These are phyloP conservation scores for Neomicropteryx cornuta DNA, from an alignment of 1,140 invertebrate genomes.

Conservation along the genomic window DNA sequence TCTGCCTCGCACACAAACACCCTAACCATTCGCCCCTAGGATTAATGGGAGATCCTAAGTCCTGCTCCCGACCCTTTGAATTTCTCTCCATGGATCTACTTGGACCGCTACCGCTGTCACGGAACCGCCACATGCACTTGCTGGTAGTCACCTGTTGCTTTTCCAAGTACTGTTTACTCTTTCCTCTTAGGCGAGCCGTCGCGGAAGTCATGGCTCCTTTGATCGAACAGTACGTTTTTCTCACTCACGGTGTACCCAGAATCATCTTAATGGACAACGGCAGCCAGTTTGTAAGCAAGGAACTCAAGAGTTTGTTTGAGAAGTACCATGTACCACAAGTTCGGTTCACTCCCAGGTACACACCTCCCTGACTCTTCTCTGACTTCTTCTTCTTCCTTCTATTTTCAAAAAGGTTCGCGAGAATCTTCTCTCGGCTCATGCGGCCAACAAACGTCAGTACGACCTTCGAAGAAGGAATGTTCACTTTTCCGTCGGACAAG, in stretches of 20 bases:
- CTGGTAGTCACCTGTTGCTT: slow-evolving; percentile 28
- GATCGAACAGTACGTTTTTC: slow-evolving; percentile 18
- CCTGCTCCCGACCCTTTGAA: slow-evolving; percentile 19
- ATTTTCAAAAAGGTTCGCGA: not conserved
- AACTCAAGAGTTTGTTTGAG: slow-evolving; percentile 4
- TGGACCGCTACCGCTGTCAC: slow-evolving; percentile 25
- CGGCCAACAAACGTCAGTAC: not conserved
- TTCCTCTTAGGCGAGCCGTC: slow-evolving; percentile 18
- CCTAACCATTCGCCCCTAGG: slow-evolving; percentile 17
- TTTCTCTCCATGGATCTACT: slow-evolving; percentile 26
- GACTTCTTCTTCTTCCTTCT: slow-evolving; percentile 10
- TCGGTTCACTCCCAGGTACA: slow-evolving; percentile 21
- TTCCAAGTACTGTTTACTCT: slow-evolving; percentile 21
- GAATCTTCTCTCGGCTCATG: not conserved
- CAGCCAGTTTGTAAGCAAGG: slow-evolving; percentile 24
- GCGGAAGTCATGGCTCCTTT: slow-evolving; percentile 11
- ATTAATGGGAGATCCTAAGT: slow-evolving; percentile 19
- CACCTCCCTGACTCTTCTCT: slow-evolving; percentile 23
- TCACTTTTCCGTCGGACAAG: not conserved
- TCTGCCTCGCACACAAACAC: slow-evolving; percentile 18
- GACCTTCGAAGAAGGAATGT: not conserved
- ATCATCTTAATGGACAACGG: slow-evolving; percentile 30
- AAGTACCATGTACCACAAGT: slow-evolving; percentile 14
- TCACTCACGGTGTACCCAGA: slow-evolving; percentile 19
- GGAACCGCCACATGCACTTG: slow-evolving; percentile 21